Evolutionary conservation across 2,888 invertebrate species (phyloP).

Genomic region (Drosophila atripex): DNA sequence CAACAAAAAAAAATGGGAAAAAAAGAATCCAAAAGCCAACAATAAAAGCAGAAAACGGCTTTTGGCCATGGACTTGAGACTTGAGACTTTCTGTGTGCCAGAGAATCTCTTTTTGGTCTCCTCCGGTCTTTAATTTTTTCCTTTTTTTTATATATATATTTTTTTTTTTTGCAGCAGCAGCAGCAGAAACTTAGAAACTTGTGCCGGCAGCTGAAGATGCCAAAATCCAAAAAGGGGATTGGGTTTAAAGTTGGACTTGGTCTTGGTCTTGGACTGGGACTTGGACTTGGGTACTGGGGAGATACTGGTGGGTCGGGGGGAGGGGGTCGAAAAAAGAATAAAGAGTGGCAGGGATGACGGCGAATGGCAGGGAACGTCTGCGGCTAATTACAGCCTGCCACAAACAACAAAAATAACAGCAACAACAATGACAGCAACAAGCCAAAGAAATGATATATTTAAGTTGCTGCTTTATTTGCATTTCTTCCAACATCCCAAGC

Average conservation of each 20-base stretch:
- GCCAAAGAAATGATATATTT: slow-evolving; percentile 67
- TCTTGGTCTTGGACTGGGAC: neutral
- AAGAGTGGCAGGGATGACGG: slow-evolving; percentile 27
- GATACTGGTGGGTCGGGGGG: neutral
- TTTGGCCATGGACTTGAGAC: slow-evolving; percentile 64
- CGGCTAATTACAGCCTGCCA: slow-evolving; percentile 76
- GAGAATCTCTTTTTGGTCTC: slow-evolving; percentile 23
- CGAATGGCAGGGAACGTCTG: slow-evolving; percentile 73
- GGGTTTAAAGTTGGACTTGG: slow-evolving; percentile 1
- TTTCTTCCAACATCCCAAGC: slow-evolving; percentile 34
- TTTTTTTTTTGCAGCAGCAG: slow-evolving; percentile 21
- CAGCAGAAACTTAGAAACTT: slow-evolving; percentile 64
- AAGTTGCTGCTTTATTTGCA: slow-evolving; percentile 60
- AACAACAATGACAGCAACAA: slow-evolving; percentile 57
- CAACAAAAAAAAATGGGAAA: neutral
- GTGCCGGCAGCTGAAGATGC: slow-evolving; percentile 57
- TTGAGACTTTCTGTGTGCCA: slow-evolving; percentile 2
- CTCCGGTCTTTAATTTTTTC: slow-evolving; percentile 36
- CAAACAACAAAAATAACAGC: slow-evolving; percentile 31
- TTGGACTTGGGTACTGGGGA: neutral
- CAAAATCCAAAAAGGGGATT: slow-evolving; percentile 26
- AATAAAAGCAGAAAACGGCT: slow-evolving; percentile 36
- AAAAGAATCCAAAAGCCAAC: neutral
- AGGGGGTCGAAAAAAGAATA: slow-evolving; percentile 38
- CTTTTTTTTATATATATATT: no score